A percentile compares a stretch with the other conserved stretches of the same genome.
phyloP scores from a whole-genome alignment of 2,797 vertebrate species.

The Rhynchotus rufescens region DNA sequence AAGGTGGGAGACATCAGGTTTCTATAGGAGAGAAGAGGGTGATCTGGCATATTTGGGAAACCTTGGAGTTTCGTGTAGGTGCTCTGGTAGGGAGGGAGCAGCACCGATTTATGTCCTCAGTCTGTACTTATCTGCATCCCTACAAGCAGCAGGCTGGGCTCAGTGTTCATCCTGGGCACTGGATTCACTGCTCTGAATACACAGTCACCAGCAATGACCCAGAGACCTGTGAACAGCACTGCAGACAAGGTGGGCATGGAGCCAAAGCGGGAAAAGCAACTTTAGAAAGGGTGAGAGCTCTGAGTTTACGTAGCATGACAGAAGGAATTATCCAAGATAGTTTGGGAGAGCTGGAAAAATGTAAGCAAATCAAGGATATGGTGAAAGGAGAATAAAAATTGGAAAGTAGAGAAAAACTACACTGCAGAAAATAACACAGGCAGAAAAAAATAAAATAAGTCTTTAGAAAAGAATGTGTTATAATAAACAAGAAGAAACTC shows the following conservation, averaged over 20 bases:
- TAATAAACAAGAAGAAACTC: neutral
- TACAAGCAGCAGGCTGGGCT: rapidly evolving
- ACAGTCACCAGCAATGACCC: neutral
- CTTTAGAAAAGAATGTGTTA: neutral
- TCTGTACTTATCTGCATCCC: rapidly evolving
- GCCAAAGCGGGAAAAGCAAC: neutral
- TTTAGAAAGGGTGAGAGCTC: neutral
- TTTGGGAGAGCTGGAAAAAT: neutral
- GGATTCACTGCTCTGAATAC: neutral
- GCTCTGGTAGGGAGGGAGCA: rapidly evolving
- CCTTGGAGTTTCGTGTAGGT: neutral
- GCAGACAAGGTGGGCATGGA: neutral
- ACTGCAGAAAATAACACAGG: neutral
- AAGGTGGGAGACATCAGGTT: neutral
- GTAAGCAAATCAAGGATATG: neutral
- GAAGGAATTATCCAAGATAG: neutral
- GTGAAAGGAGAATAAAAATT: neutral
- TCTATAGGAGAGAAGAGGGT: neutral
- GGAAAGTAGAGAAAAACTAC: neutral
- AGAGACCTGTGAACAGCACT: neutral
- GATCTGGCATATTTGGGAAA: neutral
- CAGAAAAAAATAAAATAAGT: neutral
- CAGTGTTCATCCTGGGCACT: neutral
- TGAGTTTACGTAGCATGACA: neutral
- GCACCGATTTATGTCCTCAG: neutral